These are phyloP conservation scores for Nephrotoma guestfalica DNA, from an alignment of 2,888 invertebrate species.

Conservation along the genomic window DNA sequence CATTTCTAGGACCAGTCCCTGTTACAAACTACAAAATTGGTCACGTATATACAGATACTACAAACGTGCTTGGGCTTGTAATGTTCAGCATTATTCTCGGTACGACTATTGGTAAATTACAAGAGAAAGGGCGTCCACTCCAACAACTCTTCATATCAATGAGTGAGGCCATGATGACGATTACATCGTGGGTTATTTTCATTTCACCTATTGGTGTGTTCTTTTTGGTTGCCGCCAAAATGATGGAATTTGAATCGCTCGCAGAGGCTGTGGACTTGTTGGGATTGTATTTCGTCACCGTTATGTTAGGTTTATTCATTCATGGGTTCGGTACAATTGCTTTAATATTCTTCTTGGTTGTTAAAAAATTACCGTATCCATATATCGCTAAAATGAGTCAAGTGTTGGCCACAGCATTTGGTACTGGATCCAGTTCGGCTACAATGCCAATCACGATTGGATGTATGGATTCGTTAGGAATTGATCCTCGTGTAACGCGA, in stretches of 20 bases:
- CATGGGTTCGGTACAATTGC: constrained; percentile 85
- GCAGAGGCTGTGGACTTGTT: constrained; percentile 70
- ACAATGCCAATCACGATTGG: constrained; percentile 92
- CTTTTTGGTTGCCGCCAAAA: constrained; percentile 79
- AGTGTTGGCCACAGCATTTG: constrained; percentile 89
- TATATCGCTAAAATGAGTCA: constrained; percentile 74
- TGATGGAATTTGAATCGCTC: constrained; percentile 80
- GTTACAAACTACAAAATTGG: constrained; percentile 52
- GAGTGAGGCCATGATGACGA: constrained; percentile 91
- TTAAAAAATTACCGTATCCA: constrained; percentile 67
- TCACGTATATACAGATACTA: constrained; percentile 53
- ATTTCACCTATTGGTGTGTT: constrained; percentile 79
- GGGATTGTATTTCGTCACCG: constrained; percentile 87
- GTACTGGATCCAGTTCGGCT: constrained; percentile 88
- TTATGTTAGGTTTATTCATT: constrained; percentile 75
- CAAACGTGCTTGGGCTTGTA: constrained; percentile 75
- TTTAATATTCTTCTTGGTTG: constrained; percentile 66
- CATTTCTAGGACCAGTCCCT: constrained; percentile 24
- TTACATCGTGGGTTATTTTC: constrained; percentile 95
- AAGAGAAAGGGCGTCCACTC: constrained; percentile 64
- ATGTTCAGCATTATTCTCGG: constrained; percentile 78
- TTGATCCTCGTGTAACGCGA: constrained; percentile 81
- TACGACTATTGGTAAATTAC: constrained; percentile 80
- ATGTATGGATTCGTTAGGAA: constrained; percentile 80
- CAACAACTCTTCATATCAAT: constrained; percentile 73